A percentile compares a stretch with the other conserved stretches of the same genome.
Evolutionary conservation across 35 echinoderm and acorn worm genomes (phyloP).

Genomic region (Acanthaster planci): DNA sequence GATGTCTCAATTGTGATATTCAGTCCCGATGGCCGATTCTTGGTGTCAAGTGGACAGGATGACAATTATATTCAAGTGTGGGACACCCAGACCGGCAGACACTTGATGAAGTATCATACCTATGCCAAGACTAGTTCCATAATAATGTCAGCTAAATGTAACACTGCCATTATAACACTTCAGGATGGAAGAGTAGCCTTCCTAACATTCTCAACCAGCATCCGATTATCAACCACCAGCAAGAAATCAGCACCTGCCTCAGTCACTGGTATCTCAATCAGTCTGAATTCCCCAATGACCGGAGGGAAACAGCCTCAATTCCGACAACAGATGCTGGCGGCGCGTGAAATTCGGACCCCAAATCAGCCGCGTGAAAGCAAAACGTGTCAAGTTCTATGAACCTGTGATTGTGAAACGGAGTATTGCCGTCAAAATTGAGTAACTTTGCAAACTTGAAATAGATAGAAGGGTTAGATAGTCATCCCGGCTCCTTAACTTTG

Average conservation of each 20-base stretch:
- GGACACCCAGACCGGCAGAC: not conserved
- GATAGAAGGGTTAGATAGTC: no score
- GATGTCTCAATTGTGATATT: not conserved
- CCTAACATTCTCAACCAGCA: not conserved
- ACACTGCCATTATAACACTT: not conserved
- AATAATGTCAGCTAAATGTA: not conserved
- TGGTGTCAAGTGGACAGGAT: not conserved
- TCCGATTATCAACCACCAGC: not conserved
- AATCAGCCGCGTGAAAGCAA: not conserved
- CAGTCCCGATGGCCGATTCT: conserved; percentile 15
- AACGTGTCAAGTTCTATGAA: not conserved
- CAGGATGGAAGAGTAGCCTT: not conserved
- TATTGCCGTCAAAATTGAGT: no score
- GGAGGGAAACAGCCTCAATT: not conserved
- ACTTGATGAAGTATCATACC: conserved; percentile 31
- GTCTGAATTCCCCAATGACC: not conserved
- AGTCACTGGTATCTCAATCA: not conserved
- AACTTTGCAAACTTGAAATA: no score
- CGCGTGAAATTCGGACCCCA: not conserved
- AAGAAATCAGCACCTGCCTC: not conserved
- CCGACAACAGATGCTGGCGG: no score
- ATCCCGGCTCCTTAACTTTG: no score
- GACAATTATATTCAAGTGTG: conserved; percentile 17
- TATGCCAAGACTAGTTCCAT: not conserved
- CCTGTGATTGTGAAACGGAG: no score